Conservation (phyloP, 2,113 vertebrate species). For the Cnemophilus loriae region DNA sequence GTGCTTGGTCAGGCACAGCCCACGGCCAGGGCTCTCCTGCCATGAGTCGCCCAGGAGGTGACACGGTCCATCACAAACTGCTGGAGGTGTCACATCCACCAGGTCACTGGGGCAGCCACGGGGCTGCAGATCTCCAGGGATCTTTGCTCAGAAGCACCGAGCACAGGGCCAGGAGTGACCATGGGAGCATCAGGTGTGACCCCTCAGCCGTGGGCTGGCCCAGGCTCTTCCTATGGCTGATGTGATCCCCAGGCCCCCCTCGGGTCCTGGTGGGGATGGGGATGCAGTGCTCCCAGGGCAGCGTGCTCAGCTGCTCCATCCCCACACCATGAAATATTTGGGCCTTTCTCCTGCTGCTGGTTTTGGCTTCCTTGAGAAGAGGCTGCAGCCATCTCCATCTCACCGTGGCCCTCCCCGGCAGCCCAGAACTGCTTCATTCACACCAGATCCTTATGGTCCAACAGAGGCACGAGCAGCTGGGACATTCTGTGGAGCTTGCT, state of each 20-base stretch:
- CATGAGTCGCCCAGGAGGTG: not conserved
- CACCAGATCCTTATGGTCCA: fast-evolving
- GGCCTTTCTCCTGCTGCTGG: not conserved
- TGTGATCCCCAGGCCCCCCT: not conserved
- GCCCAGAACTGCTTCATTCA: not conserved
- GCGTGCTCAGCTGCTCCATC: fast-evolving
- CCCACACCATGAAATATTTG: not conserved
- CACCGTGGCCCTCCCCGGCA: not conserved
- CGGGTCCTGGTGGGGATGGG: not conserved
- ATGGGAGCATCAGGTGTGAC: not conserved
- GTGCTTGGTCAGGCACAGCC: not conserved
- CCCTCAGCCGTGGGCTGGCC: not conserved
- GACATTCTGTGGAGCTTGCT: not conserved
- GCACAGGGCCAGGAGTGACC: not conserved
- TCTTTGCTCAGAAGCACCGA: fast-evolving
- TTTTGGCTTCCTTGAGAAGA: not conserved
- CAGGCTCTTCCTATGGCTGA: fast-evolving
- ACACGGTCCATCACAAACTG: not conserved
- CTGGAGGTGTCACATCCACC: not conserved
- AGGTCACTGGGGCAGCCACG: not conserved
- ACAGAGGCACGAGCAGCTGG: not conserved
- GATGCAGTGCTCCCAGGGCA: fast-evolving
- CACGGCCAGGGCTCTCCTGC: not conserved
- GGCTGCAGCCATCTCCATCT: not conserved
- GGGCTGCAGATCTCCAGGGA: not conserved